These are phyloP conservation scores for Odontothrips loti DNA, from an alignment of 2,888 invertebrate species.

Conservation along the genomic window DNA sequence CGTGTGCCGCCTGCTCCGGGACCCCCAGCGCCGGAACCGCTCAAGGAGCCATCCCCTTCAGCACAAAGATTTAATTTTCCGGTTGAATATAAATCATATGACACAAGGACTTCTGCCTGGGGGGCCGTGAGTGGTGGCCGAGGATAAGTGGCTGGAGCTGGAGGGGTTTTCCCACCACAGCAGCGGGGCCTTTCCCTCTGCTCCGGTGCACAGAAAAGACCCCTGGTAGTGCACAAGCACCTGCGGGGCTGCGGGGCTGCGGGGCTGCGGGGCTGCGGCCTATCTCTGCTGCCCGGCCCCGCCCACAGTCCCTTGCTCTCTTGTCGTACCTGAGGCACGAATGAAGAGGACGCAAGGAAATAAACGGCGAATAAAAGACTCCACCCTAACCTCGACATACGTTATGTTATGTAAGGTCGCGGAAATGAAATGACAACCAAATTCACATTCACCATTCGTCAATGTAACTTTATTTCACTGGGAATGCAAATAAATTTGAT, in stretches of 20 bases:
- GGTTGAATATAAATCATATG: constrained; percentile 25
- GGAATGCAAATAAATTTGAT: background rate
- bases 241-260: background rate
- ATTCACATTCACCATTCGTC: too few relatives aligned
- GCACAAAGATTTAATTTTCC: constrained; percentile 25
- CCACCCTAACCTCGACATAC: too few relatives aligned
- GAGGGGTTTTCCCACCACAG: background rate
- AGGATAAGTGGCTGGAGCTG: background rate
- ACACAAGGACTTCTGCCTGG: constrained; percentile 19
- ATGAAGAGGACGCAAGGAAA: too few relatives aligned
- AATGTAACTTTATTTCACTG: too few relatives aligned
- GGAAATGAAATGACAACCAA: too few relatives aligned
- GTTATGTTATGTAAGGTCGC: too few relatives aligned
- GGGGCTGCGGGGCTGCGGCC: background rate
- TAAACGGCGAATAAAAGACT: too few relatives aligned
- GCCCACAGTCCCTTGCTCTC: too few relatives aligned
- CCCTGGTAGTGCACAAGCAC: background rate
- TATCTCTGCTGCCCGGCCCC: too few relatives aligned
- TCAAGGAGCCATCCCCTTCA: constrained; percentile 19
- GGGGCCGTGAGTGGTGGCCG: constrained; percentile 11
- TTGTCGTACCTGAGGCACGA: too few relatives aligned
- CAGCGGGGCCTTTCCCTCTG: background rate
- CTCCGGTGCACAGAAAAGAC: background rate
- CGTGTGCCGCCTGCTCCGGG: background rate
- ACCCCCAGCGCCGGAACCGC: background rate